A percentile compares a stretch with the other conserved stretches of the same genome.
phyloP scores from a whole-genome alignment of 35 echinoderm and acorn worm genomes.

The Apostichopus japonicus region DNA sequence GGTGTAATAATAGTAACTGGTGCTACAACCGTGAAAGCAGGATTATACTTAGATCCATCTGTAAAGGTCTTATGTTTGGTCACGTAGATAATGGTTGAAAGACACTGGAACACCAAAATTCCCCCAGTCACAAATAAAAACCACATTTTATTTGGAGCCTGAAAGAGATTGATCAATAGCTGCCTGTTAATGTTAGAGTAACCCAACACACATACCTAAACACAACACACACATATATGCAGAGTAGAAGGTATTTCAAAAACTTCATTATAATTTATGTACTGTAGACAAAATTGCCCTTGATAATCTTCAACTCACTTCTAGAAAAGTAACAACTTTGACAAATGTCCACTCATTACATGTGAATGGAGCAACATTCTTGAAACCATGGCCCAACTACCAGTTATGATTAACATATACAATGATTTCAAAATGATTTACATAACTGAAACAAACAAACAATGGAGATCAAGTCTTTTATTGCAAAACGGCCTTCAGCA shows the following conservation, averaged over 20 bases:
- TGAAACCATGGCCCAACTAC: too few species aligned
- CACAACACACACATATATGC: not conserved
- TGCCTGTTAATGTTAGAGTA: not conserved
- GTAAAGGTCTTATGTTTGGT: slow-evolving; percentile 24
- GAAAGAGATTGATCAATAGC: not conserved
- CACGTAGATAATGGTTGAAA: slow-evolving; percentile 48
- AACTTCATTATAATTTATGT: not conserved
- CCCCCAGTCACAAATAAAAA: slow-evolving; percentile 21
- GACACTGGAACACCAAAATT: slow-evolving; percentile 53
- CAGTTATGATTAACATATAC: too few species aligned
- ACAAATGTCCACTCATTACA: too few species aligned
- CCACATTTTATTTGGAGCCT: slow-evolving; percentile 45
- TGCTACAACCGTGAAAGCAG: slow-evolving; percentile 17
- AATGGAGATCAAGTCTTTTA: too few species aligned
- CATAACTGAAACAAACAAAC: too few species aligned
- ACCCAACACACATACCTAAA: not conserved
- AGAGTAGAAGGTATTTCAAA: not conserved
- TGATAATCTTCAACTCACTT: too few species aligned
- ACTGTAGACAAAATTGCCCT: too few species aligned
- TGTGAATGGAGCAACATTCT: too few species aligned
- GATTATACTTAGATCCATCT: not conserved
- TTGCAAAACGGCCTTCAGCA: too few species aligned
- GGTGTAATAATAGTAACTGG: slow-evolving; percentile 17
- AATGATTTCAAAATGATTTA: too few species aligned
- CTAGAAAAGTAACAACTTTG: too few species aligned